These are phyloP conservation scores for Eilema griseolum DNA, from an alignment of 2,888 invertebrate genomes.

Conservation along the genomic window DNA sequence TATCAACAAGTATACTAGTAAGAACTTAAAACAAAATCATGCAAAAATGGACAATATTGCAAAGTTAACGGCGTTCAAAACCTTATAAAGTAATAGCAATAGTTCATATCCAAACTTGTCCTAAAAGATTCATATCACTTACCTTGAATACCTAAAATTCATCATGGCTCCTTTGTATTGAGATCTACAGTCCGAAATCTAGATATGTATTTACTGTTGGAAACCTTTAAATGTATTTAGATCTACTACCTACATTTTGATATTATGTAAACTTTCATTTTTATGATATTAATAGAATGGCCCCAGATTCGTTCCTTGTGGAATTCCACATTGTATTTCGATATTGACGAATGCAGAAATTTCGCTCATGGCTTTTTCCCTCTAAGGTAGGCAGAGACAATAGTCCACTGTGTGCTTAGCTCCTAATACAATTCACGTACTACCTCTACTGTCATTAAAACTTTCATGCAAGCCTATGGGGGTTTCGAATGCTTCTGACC, in stretches of 20 bases:
- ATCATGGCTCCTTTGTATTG: neutral
- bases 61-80: slow-evolving; percentile 37
- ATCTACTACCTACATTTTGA: neutral
- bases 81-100: neutral
- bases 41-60: slow-evolving; percentile 35
- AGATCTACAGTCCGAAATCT: neutral
- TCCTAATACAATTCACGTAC: too few species aligned
- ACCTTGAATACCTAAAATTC: slow-evolving; percentile 26
- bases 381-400: too few species aligned
- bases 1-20: neutral
- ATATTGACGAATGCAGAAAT: neutral
- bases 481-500: too few species aligned
- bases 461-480: too few species aligned
- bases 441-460: too few species aligned
- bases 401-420: too few species aligned
- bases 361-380: too few species aligned
- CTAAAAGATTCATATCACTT: slow-evolving; percentile 22
- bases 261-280: too few species aligned
- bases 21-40: slow-evolving; percentile 25
- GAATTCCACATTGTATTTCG: slow-evolving; percentile 1
- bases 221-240: neutral
- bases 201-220: neutral
- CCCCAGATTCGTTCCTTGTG: slow-evolving; percentile 10
- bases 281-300: neutral
- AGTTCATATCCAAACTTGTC: slow-evolving; percentile 34